Percentiles rank a stretch among this genome's conserved stretches.
phyloP scores from a whole-genome alignment of 2,888 invertebrate genomes.

The Parthenolecanium corni region DNA sequence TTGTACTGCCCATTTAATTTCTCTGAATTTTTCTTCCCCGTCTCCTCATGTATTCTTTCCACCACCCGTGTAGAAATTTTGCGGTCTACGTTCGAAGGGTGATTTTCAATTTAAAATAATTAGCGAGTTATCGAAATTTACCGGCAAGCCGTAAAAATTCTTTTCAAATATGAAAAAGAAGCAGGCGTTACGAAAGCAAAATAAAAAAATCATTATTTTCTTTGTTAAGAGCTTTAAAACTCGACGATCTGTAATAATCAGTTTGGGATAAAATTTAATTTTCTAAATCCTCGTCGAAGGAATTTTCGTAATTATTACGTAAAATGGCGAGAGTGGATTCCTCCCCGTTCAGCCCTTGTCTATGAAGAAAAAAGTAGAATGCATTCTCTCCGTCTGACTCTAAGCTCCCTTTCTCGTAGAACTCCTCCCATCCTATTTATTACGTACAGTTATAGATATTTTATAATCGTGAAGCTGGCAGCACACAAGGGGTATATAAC shows the following conservation, averaged over 20 bases:
- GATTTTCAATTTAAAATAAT: no score
- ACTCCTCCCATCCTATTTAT: conserved; percentile 10
- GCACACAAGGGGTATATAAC: neutral
- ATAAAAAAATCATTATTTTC: neutral
- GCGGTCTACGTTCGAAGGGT: no score
- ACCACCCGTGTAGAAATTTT: no score
- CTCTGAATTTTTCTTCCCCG: no score
- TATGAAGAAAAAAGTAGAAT: no score
- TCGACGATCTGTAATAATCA: neutral
- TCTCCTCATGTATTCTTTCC: no score
- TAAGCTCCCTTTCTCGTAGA: neutral
- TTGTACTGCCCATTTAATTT: no score
- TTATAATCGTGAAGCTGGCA: conserved; percentile 4
- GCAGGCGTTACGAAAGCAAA: no score
- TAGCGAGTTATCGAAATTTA: no score
- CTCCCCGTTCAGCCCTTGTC: conserved; percentile 1
- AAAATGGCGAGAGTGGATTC: conserved; percentile 1
- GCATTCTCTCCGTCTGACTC: no score
- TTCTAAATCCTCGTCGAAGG: conserved; percentile 17
- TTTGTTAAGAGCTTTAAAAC: neutral
- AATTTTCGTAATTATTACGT: conserved; percentile 18
- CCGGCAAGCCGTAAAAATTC: no score
- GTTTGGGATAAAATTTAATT: conserved; percentile 13
- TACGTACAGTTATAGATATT: conserved; percentile 19
- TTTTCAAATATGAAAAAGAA: no score